phyloP scores from a whole-genome alignment of 2,113 vertebrate species.

The Eptesicus fuscus region DNA sequence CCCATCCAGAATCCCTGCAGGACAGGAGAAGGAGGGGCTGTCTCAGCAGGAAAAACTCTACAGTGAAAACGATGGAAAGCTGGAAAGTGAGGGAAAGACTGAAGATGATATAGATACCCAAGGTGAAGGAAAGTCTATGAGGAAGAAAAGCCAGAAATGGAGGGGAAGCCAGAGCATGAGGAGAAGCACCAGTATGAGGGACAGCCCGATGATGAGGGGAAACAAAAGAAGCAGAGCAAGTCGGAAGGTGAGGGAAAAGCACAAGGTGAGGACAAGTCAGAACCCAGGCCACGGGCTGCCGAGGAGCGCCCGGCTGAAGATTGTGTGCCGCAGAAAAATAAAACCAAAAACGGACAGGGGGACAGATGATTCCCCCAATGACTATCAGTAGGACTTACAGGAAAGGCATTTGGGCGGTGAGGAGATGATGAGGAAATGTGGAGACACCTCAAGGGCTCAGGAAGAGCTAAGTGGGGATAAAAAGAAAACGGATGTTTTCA shows the following conservation, averaged over 20 bases:
- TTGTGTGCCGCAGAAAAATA: neutral
- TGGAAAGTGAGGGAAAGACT: neutral
- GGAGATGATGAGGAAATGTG: neutral
- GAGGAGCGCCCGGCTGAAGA: neutral
- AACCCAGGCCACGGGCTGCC: neutral
- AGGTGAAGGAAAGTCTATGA: neutral
- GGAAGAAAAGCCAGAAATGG: neutral
- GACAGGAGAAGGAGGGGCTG: neutral
- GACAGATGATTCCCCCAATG: neutral
- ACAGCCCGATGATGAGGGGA: neutral
- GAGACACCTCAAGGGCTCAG: neutral
- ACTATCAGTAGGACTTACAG: neutral
- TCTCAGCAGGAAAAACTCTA: neutral
- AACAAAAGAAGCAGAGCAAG: neutral
- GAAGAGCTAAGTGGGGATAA: neutral
- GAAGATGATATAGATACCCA: neutral
- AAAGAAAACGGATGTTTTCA: neutral
- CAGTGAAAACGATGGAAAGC: neutral
- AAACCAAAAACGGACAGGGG: neutral
- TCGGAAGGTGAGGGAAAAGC: neutral
- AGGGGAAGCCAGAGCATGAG: neutral
- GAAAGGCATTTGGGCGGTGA: neutral
- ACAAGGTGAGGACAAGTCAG: neutral
- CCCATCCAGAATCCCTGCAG: neutral
- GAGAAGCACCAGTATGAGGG: neutral